Conservation (phyloP, 1,140 invertebrate species). For the Drosophila neocordata region DNA sequence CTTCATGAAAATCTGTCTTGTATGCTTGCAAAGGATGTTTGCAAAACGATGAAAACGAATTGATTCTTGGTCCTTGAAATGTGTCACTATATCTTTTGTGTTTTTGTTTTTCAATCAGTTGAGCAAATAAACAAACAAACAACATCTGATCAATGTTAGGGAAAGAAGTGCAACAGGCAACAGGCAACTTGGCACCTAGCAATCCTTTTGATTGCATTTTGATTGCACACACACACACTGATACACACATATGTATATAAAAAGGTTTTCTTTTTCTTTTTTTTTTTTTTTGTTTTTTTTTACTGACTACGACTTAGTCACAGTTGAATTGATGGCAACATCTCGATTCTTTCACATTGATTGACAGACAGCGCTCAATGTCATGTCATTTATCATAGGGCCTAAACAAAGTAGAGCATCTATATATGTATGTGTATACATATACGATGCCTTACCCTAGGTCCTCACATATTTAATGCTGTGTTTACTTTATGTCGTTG, state of each 20-base stretch:
- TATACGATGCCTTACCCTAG: no score
- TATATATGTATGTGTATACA: no score
- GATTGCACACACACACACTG: not conserved
- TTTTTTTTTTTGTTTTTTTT: not conserved
- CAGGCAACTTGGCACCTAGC: constrained; percentile 1
- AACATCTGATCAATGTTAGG: not conserved
- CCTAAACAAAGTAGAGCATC: constrained; percentile 12
- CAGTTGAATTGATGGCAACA: constrained; percentile 4
- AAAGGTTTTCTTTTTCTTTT: not conserved
- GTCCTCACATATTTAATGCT: no score
- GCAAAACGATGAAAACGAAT: not conserved
- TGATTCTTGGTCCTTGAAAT: constrained; percentile 8
- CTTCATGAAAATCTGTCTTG: constrained; percentile 47
- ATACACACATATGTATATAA: no score
- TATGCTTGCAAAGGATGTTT: not conserved
- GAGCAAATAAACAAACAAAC: not conserved
- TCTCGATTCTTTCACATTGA: constrained; percentile 1
- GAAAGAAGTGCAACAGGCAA: constrained; percentile 2
- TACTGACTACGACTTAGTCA: not conserved
- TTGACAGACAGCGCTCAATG: constrained; percentile 36
- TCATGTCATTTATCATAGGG: constrained; percentile 50
- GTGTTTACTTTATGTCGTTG: no score
- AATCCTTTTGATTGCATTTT: constrained; percentile 2
- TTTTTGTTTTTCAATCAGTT: constrained; percentile 6
- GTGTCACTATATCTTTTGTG: not conserved